These are phyloP conservation scores for Cyprinodon tularosa DNA, from an alignment of 2,113 vertebrate species.

Conservation along the genomic window DNA sequence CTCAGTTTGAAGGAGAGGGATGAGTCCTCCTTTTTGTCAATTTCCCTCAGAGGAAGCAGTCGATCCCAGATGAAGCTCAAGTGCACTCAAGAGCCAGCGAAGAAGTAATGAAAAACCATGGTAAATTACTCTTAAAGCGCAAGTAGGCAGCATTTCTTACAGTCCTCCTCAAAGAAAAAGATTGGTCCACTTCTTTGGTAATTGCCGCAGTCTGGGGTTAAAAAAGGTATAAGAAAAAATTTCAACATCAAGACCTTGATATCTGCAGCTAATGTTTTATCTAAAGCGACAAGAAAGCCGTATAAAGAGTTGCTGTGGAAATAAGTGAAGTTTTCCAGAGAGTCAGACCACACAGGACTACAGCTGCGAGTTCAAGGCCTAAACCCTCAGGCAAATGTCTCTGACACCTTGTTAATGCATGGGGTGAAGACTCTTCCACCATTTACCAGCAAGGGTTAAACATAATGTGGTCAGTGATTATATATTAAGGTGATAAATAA, in stretches of 20 bases:
- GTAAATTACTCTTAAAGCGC: constrained; percentile 37
- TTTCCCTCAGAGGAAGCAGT: constrained; percentile 17
- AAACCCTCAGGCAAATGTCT: neutral
- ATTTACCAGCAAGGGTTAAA: neutral
- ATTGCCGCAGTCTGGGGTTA: constrained; percentile 31
- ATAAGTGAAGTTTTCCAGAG: too few species aligned
- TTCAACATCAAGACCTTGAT: constrained; percentile 14
- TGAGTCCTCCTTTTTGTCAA: constrained; percentile 19
- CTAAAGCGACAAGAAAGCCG: neutral
- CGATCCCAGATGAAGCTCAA: constrained; percentile 14
- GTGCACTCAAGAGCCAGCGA: constrained; percentile 43
- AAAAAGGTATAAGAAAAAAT: constrained; percentile 6
- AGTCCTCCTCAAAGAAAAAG: constrained; percentile 31
- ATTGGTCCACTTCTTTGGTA: constrained; percentile 26
- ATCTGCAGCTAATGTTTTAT: neutral
- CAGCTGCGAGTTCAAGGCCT: too few species aligned
- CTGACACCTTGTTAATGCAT: neutral
- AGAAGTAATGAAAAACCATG: constrained; percentile 26
- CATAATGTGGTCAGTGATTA: neutral
- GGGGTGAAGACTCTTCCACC: neutral
- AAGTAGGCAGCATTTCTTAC: constrained; percentile 23
- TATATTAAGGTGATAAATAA: neutral
- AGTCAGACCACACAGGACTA: too few species aligned
- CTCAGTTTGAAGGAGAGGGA: constrained; percentile 8
- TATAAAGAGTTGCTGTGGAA: neutral